These are phyloP conservation scores for Aporophyla nigra DNA, from an alignment of 2,888 invertebrate species.

Conservation along the genomic window DNA sequence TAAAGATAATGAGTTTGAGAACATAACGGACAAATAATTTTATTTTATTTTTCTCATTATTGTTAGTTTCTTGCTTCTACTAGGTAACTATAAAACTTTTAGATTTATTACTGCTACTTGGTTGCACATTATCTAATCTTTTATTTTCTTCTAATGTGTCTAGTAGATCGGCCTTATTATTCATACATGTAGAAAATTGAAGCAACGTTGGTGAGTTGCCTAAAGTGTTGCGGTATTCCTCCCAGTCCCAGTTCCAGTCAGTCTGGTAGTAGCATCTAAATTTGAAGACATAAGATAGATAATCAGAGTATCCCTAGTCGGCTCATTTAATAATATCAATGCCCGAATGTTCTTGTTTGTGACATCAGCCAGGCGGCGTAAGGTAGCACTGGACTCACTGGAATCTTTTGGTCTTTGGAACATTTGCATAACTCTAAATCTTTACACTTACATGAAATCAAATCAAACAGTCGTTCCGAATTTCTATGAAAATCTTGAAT, in stretches of 20 bases:
- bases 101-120: slow-evolving; percentile 6
- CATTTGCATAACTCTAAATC: too few species aligned
- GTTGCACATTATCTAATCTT: background rate
- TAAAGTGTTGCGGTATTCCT: background rate
- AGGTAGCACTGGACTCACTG: too few species aligned
- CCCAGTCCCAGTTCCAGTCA: slow-evolving; percentile 11
- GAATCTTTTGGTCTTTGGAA: too few species aligned
- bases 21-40: slow-evolving; percentile 6
- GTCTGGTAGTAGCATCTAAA: slow-evolving; percentile 7
- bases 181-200: slow-evolving; percentile 12
- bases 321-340: too few species aligned
- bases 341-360: too few species aligned
- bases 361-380: too few species aligned
- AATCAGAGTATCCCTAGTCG: too few species aligned
- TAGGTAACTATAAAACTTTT: slow-evolving; percentile 7
- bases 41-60: background rate
- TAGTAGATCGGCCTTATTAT: slow-evolving; percentile 10
- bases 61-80: background rate
- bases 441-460: too few species aligned
- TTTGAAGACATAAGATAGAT: background rate
- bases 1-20: slow-evolving; percentile 13
- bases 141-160: slow-evolving; percentile 7
- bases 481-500: too few species aligned
- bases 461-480: too few species aligned
- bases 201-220: background rate